Evolutionary conservation across 2,797 vertebrate species (phyloP).

Genomic region (Remorina albescens): DNA sequence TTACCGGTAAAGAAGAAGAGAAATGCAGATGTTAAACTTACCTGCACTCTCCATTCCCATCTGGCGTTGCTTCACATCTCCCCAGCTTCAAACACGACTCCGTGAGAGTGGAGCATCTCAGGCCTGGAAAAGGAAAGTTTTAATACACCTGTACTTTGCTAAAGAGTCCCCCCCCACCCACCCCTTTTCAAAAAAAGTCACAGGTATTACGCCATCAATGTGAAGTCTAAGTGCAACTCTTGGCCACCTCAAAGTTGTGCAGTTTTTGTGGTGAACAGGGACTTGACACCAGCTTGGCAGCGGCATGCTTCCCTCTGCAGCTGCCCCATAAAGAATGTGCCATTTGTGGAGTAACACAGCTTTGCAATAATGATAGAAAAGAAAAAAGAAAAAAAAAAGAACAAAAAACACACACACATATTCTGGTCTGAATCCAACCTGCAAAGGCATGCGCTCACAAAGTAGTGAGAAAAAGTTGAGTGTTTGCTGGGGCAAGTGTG

Average conservation of each 20-base stretch:
- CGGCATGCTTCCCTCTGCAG: slow-evolving; percentile 59
- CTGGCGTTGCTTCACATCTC: slow-evolving; percentile 86
- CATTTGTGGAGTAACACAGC: slow-evolving; percentile 64
- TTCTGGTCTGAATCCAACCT: slow-evolving; percentile 40
- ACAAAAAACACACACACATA: neutral
- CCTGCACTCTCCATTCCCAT: slow-evolving; percentile 91
- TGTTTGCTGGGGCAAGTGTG: slow-evolving; percentile 28
- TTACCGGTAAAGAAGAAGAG: neutral
- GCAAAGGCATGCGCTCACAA: slow-evolving; percentile 54
- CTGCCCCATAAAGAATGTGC: slow-evolving; percentile 50
- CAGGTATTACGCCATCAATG: slow-evolving; percentile 32
- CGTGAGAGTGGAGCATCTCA: slow-evolving; percentile 86
- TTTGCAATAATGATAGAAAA: slow-evolving; percentile 53
- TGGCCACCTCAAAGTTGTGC: slow-evolving; percentile 64
- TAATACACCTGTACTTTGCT: slow-evolving; percentile 40
- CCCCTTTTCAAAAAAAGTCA: neutral
- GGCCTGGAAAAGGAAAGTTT: slow-evolving; percentile 85
- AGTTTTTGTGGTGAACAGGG: slow-evolving; percentile 57
- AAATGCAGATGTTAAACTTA: slow-evolving; percentile 81
- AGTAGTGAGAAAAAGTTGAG: slow-evolving; percentile 44
- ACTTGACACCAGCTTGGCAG: slow-evolving; percentile 62
- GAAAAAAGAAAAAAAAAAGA: too few relatives aligned
- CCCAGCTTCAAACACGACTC: slow-evolving; percentile 93
- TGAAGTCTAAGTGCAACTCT: slow-evolving; percentile 69
- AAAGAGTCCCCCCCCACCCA: neutral